These are phyloP conservation scores for Nerophis ophidion DNA, from an alignment of 2,113 vertebrate genomes.

Conservation along the genomic window DNA sequence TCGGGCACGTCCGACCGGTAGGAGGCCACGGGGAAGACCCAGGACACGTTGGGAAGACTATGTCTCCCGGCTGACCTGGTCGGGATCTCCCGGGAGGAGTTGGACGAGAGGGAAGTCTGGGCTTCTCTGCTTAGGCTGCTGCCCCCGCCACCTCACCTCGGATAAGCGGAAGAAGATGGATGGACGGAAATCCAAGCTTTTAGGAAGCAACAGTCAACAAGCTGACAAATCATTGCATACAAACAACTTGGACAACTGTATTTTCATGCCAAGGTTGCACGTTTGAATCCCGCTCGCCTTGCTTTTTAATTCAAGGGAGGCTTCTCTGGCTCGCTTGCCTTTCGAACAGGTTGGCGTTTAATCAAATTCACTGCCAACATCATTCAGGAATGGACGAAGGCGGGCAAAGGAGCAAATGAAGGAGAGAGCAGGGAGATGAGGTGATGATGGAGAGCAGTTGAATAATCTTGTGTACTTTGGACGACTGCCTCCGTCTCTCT, in stretches of 20 bases:
- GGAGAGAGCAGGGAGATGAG: slow-evolving; percentile 28
- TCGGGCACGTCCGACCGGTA: no score
- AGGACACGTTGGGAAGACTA: no score
- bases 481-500: slow-evolving; percentile 12
- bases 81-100: no score
- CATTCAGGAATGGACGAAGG: slow-evolving; percentile 44
- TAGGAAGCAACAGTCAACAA: not conserved
- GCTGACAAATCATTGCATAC: not conserved
- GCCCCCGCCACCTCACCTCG: no score
- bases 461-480: slow-evolving; percentile 52
- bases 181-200: not conserved
- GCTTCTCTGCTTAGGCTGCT: no score
- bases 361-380: slow-evolving; percentile 59
- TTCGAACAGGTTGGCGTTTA: slow-evolving; percentile 47
- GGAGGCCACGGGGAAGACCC: no score
- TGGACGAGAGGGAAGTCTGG: no score
- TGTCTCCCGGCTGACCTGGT: no score
- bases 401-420: slow-evolving; percentile 44
- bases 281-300: not conserved
- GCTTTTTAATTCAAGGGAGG: slow-evolving; percentile 12
- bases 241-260: not conserved
- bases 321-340: slow-evolving; percentile 22
- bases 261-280: not conserved
- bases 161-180: no score
- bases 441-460: slow-evolving; percentile 56